These are phyloP conservation scores for Acleris literana DNA, from an alignment of 2,888 invertebrate genomes.

Conservation along the genomic window DNA sequence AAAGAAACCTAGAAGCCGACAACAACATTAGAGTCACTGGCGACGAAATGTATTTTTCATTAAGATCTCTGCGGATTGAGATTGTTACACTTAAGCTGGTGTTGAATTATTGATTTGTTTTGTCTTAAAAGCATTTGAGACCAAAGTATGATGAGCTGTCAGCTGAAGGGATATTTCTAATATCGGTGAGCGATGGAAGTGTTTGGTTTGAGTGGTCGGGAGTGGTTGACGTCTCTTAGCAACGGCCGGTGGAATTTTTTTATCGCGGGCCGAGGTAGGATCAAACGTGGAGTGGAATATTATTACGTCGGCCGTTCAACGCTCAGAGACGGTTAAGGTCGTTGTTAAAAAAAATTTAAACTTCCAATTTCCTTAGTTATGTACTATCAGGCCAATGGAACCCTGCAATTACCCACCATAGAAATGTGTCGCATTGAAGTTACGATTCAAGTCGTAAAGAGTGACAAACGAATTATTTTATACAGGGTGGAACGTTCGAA, in stretches of 20 bases:
- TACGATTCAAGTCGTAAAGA: too few species aligned
- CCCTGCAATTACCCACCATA: too few species aligned
- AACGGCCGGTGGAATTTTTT: conserved; percentile 43
- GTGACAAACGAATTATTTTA: too few species aligned
- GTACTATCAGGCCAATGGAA: too few species aligned
- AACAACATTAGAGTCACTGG: conserved; percentile 17
- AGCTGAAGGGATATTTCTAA: conserved; percentile 30
- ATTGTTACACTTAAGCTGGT: conserved; percentile 39
- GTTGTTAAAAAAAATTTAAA: not conserved
- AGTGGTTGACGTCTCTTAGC: conserved; percentile 48
- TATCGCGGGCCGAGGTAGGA: conserved; percentile 44
- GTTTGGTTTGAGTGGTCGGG: conserved; percentile 14
- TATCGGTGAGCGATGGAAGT: conserved; percentile 2
- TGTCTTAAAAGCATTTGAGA: conserved; percentile 52
- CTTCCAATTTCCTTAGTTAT: not conserved
- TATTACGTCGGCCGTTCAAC: conserved; percentile 47
- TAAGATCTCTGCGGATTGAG: conserved; percentile 15
- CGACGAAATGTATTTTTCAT: conserved; percentile 29
- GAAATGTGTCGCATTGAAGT: too few species aligned
- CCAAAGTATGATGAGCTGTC: conserved; percentile 43
- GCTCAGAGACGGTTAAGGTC: conserved; percentile 32
- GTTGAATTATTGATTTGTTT: conserved; percentile 63
- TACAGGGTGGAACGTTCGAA: too few species aligned
- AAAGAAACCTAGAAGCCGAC: not conserved
- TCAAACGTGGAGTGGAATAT: conserved; percentile 55